Percentiles rank a stretch among this genome's conserved stretches.
Evolutionary conservation across 2,797 vertebrate genomes (phyloP).

Genomic region (Otus scops): DNA sequence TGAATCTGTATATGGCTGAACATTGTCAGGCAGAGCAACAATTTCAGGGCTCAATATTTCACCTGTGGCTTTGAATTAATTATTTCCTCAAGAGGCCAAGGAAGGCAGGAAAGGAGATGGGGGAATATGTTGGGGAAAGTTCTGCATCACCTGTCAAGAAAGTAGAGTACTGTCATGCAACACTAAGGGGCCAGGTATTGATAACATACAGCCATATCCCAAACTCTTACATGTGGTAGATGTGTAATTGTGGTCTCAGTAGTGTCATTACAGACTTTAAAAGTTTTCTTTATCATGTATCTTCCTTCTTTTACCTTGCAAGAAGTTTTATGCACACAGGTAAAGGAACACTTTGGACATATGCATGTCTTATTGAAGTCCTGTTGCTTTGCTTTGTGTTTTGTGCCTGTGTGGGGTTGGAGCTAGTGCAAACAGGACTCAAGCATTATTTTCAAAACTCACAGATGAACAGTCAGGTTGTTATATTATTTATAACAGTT

Average conservation of each 20-base stretch:
- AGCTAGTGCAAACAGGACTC: neutral
- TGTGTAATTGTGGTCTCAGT: neutral
- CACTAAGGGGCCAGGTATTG: neutral
- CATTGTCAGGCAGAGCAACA: neutral
- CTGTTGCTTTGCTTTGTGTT: neutral
- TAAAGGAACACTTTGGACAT: neutral
- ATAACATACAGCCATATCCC: too few relatives aligned
- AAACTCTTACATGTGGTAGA: neutral
- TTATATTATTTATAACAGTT: conserved; percentile 25
- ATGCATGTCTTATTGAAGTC: neutral
- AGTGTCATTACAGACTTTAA: neutral
- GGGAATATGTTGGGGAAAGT: neutral
- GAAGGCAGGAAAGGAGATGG: neutral
- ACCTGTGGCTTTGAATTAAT: neutral
- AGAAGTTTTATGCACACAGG: neutral
- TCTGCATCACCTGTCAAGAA: neutral
- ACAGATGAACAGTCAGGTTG: neutral
- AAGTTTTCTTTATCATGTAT: neutral
- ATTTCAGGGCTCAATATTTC: neutral
- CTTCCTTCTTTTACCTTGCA: neutral
- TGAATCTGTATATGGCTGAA: neutral
- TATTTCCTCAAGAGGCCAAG: neutral
- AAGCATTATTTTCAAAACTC: neutral
- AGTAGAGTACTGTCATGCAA: neutral
- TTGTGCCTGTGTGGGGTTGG: neutral